Base-by-base conservation (phyloP, 2,797 vertebrate species). In the Pteronotus mesoamericanus region DNA sequence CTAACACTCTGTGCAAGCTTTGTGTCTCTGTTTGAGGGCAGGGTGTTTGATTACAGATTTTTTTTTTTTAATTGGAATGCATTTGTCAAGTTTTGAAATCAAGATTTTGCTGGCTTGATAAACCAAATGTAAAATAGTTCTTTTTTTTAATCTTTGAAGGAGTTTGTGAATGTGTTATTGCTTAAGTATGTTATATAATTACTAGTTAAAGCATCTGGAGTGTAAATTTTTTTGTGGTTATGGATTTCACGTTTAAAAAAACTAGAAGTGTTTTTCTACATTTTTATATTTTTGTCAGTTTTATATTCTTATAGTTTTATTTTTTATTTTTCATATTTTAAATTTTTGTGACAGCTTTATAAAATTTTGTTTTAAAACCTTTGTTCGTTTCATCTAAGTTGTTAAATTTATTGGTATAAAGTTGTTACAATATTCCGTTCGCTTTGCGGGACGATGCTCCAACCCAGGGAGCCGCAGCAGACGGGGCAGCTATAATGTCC, bases 21-120 rank as follows among this genome's bases (percentile, higher is more conserved):
- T 90, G 29, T 84, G 19, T 74, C 79, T 77, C 32, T 59, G 5
- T 85, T 55, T 24, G 66, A 37, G 22, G 4, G 14, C 1, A 11
- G 26, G 12, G 19, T 86, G 78, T 77, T 74, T 86, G 84, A 21
- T 32, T 78, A 91, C 39, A 12, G 61, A n/a, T 61, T 61, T 88
- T 93, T 82, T n/a, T 92, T 90, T 32, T 66, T 53, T 14, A 72
- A n/a, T 42, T 94, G n/a, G 86, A 93, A 29, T 86, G 16, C 57
- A 22, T 93, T 57, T 66, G 18, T 79, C 29, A 80, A 64, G 9
- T 95, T 86, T 94, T n/a, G n/a, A 71, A 94, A 80, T 85, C 29
- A 85, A n/a, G 6, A 72, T 78, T 91, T 83, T 78, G 14, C 24
- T 83, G 66, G 42, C 4, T 92, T 93, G 29, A 55, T 84, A 68